Percentiles rank a stretch among this genome's conserved stretches.
phyloP scores from a whole-genome alignment of 2,888 invertebrate genomes.

The Boloria selene region DNA sequence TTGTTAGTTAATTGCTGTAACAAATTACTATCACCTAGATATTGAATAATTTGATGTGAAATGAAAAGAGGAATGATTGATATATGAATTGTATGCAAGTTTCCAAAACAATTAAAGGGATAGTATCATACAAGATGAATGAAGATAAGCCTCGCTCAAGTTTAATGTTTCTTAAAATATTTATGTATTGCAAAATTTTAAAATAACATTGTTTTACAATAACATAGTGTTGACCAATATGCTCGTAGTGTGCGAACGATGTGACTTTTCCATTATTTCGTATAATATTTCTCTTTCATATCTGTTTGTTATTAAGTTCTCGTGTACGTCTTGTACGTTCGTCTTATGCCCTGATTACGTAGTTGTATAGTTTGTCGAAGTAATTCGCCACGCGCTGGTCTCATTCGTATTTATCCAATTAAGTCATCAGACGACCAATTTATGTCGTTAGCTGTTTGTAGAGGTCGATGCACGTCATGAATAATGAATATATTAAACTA shows the following conservation, averaged over 20 bases:
- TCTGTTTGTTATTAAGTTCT: not conserved
- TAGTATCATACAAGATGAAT: no score
- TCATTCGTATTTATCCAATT: constrained; percentile 50
- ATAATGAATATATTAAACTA: constrained; percentile 12
- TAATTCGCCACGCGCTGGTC: constrained; percentile 40
- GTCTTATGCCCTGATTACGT: constrained; percentile 19
- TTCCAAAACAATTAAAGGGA: no score
- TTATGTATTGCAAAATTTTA: not conserved
- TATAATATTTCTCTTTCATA: constrained; percentile 3
- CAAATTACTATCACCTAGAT: constrained; percentile 1
- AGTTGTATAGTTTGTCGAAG: constrained; percentile 37
- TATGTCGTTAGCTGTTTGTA: constrained; percentile 27
- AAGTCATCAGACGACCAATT: constrained; percentile 42
- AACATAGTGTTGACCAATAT: constrained; percentile 1
- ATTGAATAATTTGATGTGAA: constrained; percentile 1
- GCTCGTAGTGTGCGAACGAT: constrained; percentile 24
- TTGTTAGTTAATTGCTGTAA: constrained; percentile 21
- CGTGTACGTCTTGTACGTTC: constrained; percentile 1
- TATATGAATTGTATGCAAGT: not conserved
- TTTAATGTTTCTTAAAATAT: not conserved
- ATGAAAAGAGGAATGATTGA: not conserved
- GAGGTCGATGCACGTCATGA: constrained; percentile 20
- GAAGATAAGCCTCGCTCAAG: no score
- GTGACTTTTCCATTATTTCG: constrained; percentile 24
- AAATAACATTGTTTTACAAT: not conserved